Base-by-base conservation (phyloP, 2,888 invertebrate species). In the Acronicta psi region DNA sequence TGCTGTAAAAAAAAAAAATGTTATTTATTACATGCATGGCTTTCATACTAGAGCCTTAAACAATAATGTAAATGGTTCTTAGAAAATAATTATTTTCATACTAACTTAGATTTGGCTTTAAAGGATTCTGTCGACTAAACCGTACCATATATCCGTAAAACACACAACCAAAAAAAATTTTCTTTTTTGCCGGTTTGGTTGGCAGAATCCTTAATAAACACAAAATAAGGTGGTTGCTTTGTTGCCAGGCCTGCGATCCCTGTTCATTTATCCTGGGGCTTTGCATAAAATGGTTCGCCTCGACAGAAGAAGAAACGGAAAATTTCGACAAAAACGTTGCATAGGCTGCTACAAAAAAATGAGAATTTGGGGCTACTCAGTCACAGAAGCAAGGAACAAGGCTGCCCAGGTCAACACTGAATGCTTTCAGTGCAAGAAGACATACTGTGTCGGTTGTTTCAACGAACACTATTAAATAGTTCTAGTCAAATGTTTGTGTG, bases 301-400 rank as follows among this genome's bases (percentile, higher is more conserved):
- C 18, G 29, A 18, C 11, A 40, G 25, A 18, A 50, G 14, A 34
- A 31, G 18, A 16, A 50, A 31, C 17, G 49, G 49, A 40, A 50
- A 40, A 11, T 14, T 40, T 10, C 40, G 37, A 0, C 37, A 38
- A 16, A 43, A 52, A 47, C 58, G 45, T 34, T 69, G 64, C 46
- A 38, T 25, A 11, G 54, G 54, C 36, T 69, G 64, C 42, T 69
- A 65, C 37, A 29, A 54, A 47, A 69, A 65, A 44, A 50, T 65
- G 16, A 55, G 61, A 31, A 52, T 45, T 11, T 53, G 14, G 25
- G 45, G 64, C 9, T 50, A 18, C 40, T 53, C 55, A n/a, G 59
- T 59, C 46, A 38, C 47, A 17, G 64, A 69, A 20, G 61, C 64
- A 17, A 59, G 46, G 14, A 55, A 40, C 38, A 69, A 69, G 50